Base-by-base conservation (phyloP, 2,888 invertebrate species). In the Drosophila percnosoma region DNA sequence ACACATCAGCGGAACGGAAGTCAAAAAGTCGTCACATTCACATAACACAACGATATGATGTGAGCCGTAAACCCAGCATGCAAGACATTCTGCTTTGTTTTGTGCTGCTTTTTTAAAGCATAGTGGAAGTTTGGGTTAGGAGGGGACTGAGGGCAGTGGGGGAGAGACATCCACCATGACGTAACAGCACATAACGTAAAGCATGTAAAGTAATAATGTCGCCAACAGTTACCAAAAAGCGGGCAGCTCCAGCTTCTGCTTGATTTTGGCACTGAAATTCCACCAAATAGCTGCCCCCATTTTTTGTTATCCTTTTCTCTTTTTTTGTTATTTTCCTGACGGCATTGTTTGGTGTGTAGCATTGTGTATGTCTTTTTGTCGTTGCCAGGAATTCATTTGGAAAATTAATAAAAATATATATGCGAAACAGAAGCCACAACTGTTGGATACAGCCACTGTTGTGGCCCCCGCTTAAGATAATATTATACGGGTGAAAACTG, bases 1-100 rank as follows among this genome's bases (percentile, higher is more conserved):
- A 91, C 88, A 92, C 91, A 91, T 92, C 91, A 92, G 91, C 91
- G 90, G 85, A 89, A 87, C 91, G 92, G 92, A 91, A 91, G 91
- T 90, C 86, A 88, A 90, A 92, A 90, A 91, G 90, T 91, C 91
- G 83, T 87, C 86, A 87, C 85, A 91, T 86, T 87, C 87, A 80
- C 86, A 91, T 88, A 88, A 91, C 91, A 89, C 38, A 38, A 55
- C 38, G 38, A 55, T 29, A 86, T 91, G 87, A 89, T 89, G 83
- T 63, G 78, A 76, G 73, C 64, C 77, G 55, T 65, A 66, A 63
- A 24, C 57, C 42, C 75, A 58, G 63, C 74, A 66, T 82, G 71
- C 60, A 73, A 73, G 80, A 68, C 58, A 62, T 71, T 71, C 69
- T 15, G 59, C 68, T 66, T 84, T 88, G 84, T 87, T 83, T 87